Conservation (phyloP, 2,888 invertebrate genomes). For the Branchellion lobata region DNA sequence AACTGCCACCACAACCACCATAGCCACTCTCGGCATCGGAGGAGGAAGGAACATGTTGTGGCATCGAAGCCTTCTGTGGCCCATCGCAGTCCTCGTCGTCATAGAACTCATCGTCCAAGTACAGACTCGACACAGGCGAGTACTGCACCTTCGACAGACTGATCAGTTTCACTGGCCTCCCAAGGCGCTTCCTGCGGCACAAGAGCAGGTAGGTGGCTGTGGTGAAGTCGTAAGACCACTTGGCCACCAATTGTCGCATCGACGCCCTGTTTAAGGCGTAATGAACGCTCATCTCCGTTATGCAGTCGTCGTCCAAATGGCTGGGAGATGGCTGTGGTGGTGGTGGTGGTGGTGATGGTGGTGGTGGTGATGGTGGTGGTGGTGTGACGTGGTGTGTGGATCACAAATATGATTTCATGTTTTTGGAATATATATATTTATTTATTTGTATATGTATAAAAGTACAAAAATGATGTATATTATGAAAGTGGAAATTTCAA, state of each 20-base stretch:
- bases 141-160: constrained; percentile 17
- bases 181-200: constrained; percentile 67
- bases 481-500: no score
- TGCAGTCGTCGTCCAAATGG: constrained; percentile 66
- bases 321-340: not conserved
- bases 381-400: no score
- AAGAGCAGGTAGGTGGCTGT: constrained; percentile 75
- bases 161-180: constrained; percentile 64
- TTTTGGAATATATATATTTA: no score
- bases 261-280: constrained; percentile 60
- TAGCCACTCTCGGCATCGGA: no score
- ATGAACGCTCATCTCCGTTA: constrained; percentile 67
- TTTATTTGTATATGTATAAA: no score
- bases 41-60: no score
- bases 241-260: constrained; percentile 56
- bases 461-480: no score
- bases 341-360: not conserved
- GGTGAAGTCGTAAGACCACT: constrained; percentile 72
- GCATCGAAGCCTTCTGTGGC: not conserved
- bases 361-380: no score
- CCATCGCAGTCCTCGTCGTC: constrained; percentile 1
- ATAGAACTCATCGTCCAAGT: constrained; percentile 10
- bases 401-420: no score
- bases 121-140: not conserved
- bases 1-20: no score